A percentile compares a stretch with the other conserved stretches of the same genome.
Evolutionary conservation across 2,797 vertebrate species (phyloP).

Genomic region (Scolopax rusticola): DNA sequence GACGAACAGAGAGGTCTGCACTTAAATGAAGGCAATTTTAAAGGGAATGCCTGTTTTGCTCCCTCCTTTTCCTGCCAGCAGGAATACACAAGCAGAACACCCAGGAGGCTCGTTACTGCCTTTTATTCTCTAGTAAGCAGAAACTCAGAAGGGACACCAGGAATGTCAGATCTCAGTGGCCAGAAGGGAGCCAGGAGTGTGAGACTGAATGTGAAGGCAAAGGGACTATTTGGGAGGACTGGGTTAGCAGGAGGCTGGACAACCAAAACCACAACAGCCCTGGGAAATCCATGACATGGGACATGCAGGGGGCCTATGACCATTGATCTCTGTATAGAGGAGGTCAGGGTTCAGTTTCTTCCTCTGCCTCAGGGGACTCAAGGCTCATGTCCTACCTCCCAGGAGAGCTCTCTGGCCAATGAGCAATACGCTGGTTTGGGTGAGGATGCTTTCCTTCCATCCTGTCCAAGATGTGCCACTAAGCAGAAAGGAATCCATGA

Average conservation of each 20-base stretch:
- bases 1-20: not conserved
- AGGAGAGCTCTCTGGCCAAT: not conserved
- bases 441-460: constrained; percentile 36
- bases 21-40: not conserved
- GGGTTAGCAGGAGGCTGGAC: not conserved
- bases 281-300: constrained; percentile 61
- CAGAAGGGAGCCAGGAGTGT: not conserved
- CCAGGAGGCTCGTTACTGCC: not conserved
- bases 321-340: constrained; percentile 15
- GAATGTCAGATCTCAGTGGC: not conserved
- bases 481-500: constrained; percentile 57
- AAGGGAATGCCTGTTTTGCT: not conserved
- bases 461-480: constrained; percentile 30
- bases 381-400: constrained; percentile 21
- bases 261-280: constrained; percentile 13
- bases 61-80: not conserved
- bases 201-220: not conserved
- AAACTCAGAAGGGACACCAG: not conserved
- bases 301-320: not conserved
- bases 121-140: not conserved
- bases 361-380: constrained; percentile 4
- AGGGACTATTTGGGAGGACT: not conserved
- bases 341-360: constrained; percentile 50
- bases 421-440: not conserved
- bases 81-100: not conserved